Percentiles rank a stretch among this genome's conserved stretches.
phyloP scores from a whole-genome alignment of 2,888 invertebrate species.

The Dicroscelio sp. region DNA sequence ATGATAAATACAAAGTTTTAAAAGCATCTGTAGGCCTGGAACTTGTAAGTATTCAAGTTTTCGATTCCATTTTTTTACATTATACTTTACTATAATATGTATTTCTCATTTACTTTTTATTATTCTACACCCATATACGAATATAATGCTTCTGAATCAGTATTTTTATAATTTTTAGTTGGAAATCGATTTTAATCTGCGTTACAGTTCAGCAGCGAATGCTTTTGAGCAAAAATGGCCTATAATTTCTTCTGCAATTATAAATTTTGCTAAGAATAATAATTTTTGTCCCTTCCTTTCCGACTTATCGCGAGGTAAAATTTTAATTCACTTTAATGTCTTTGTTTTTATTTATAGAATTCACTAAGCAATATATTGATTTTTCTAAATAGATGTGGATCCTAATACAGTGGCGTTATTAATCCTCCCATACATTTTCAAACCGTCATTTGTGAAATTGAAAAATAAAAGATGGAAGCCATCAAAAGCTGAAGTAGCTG shows the following conservation, averaged over 20 bases:
- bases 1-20: conserved; percentile 20
- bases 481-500: conserved; percentile 35
- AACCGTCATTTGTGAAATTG: neutral
- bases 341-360: neutral
- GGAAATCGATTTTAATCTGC: neutral
- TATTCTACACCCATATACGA: neutral
- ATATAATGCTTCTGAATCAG: neutral
- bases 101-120: no score
- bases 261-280: neutral
- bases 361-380: neutral
- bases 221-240: neutral
- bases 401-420: conserved; percentile 3
- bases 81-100: neutral
- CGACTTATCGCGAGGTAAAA: neutral
- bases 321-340: neutral
- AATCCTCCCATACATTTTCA: conserved; percentile 40
- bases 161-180: neutral
- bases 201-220: neutral
- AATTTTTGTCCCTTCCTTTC: neutral
- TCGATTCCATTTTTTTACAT: neutral
- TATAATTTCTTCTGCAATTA: neutral
- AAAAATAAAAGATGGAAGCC: conserved; percentile 44
- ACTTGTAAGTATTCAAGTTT: conserved; percentile 42
- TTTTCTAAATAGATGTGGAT: neutral
- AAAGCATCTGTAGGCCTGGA: conserved; percentile 19